A percentile compares a stretch with the other conserved stretches of the same genome.
Conservation (phyloP, 92 coral and sea anemone species). For the Pocillopora meandrina region DNA sequence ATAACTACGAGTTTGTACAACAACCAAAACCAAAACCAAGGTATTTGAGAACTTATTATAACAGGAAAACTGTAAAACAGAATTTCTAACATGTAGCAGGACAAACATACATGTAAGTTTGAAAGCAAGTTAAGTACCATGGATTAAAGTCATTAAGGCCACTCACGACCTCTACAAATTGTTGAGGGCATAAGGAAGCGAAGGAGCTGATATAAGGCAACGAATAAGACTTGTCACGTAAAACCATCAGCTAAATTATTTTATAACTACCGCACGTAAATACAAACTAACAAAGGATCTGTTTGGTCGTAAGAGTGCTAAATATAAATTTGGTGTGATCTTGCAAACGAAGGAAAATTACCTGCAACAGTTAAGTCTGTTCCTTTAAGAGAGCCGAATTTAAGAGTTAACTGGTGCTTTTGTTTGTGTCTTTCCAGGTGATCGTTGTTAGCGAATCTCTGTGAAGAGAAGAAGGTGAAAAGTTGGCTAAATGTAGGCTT, state of each 20-base stretch:
- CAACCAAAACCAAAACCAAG: background rate
- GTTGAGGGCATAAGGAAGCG: background rate
- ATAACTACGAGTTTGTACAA: too few species aligned
- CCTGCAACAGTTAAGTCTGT: slow-evolving; percentile 77
- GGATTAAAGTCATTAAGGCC: background rate
- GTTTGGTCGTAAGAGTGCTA: background rate
- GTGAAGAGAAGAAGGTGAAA: slow-evolving; percentile 39
- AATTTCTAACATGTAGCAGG: background rate
- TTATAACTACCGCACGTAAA: background rate
- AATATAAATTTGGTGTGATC: background rate
- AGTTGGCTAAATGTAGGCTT: slow-evolving; percentile 75
- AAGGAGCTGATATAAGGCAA: background rate
- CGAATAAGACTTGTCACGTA: background rate
- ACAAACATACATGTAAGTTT: background rate
- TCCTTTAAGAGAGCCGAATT: slow-evolving; percentile 76
- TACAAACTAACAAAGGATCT: background rate
- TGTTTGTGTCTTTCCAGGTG: slow-evolving; percentile 97
- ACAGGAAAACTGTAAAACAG: background rate
- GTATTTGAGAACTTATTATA: slow-evolving; percentile 1
- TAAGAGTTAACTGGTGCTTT: slow-evolving; percentile 88
- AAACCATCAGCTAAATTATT: background rate
- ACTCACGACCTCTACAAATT: background rate
- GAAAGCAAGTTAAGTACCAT: background rate
- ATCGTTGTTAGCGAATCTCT: slow-evolving; percentile 99
- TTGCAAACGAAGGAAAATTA: slow-evolving; percentile 22